Evolutionary conservation across 2,113 vertebrate genomes (phyloP).

Genomic region (Columba janthina): DNA sequence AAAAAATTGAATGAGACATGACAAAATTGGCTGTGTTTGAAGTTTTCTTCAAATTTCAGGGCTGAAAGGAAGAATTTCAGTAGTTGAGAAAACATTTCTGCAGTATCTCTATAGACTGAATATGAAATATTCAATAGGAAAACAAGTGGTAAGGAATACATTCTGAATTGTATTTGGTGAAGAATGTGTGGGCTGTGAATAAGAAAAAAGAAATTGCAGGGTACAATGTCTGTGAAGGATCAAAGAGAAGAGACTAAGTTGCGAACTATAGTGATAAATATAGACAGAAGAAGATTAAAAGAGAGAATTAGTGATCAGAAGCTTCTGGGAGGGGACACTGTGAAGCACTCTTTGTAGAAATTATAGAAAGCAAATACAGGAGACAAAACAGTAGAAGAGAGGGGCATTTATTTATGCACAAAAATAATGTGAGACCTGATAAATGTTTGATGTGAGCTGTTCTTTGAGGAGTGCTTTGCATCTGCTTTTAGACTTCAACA

Average conservation of each 20-base stretch:
- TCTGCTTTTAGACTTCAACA: neutral
- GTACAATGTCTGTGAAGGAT: constrained; percentile 20
- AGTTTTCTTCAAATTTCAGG: constrained; percentile 11
- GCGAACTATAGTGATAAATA: constrained; percentile 32
- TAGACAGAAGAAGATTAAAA: constrained; percentile 27
- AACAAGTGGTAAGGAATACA: constrained; percentile 1
- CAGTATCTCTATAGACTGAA: neutral
- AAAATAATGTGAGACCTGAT: neutral
- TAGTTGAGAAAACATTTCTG: neutral
- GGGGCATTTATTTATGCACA: neutral
- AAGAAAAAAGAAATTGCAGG: constrained; percentile 23
- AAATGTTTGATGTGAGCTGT: neutral
- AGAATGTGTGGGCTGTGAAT: constrained; percentile 6
- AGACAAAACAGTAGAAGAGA: neutral
- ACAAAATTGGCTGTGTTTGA: neutral
- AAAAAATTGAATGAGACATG: neutral
- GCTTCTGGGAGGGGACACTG: neutral
- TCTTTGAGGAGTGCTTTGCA: neutral
- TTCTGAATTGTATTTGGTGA: constrained; percentile 21
- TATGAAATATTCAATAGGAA: constrained; percentile 44
- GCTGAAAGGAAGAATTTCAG: neutral
- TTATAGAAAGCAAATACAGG: neutral
- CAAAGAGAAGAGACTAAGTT: constrained; percentile 43
- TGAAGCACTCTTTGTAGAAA: neutral
- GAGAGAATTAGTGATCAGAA: constrained; percentile 12